Evolutionary conservation across 2,797 vertebrate species (phyloP).

Genomic region (Gallinago nigripennis): DNA sequence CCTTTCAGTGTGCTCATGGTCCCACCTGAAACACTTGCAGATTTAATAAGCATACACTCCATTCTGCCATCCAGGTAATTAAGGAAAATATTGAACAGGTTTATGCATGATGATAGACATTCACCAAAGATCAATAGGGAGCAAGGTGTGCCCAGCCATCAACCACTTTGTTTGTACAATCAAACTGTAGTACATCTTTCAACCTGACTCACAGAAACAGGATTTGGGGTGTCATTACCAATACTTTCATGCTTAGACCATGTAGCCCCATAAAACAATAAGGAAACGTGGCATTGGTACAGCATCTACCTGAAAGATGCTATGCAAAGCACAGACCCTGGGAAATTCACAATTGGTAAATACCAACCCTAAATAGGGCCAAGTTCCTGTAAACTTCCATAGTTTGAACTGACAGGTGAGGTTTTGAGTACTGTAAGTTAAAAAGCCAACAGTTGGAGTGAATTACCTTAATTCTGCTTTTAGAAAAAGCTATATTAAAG

Average conservation of each 20-base stretch:
- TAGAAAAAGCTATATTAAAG: neutral
- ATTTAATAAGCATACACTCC: neutral
- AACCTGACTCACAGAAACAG: neutral
- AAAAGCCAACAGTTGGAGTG: neutral
- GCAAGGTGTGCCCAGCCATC: neutral
- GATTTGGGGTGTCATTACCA: neutral
- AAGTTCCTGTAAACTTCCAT: neutral
- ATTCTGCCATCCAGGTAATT: neutral
- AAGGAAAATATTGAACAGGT: neutral
- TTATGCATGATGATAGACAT: neutral
- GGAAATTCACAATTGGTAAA: neutral
- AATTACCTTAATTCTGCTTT: neutral
- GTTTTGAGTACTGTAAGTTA: neutral
- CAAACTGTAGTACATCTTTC: neutral
- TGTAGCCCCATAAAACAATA: neutral
- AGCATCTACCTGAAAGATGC: neutral
- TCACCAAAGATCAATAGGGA: neutral
- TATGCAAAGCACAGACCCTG: neutral
- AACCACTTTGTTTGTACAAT: rapidly evolving
- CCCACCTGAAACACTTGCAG: neutral
- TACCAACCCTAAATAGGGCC: neutral
- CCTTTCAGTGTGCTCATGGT: neutral
- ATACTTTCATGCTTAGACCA: neutral
- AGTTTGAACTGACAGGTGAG: neutral
- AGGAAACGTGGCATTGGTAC: rapidly evolving